Conservation (phyloP, 2,888 invertebrate species). For the Nemapogon koenigi region DNA sequence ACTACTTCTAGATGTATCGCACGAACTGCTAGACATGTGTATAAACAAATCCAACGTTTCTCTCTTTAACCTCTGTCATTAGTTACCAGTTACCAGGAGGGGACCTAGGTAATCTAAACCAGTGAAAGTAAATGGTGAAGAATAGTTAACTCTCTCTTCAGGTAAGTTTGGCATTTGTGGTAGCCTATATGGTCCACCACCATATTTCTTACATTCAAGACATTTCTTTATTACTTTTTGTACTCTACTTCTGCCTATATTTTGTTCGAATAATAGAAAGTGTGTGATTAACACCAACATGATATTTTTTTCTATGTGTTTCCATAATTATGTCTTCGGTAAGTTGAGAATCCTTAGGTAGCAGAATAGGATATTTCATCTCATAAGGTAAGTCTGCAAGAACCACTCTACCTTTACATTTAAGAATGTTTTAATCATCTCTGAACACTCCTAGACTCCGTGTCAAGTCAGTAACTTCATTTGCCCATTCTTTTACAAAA, state of each 20-base stretch:
- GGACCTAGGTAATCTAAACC: constrained; percentile 18
- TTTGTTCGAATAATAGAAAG: too few relatives aligned
- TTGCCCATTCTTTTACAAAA: too few relatives aligned
- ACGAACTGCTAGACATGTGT: constrained; percentile 18
- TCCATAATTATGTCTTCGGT: too few relatives aligned
- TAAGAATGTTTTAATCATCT: too few relatives aligned
- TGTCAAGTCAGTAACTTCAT: too few relatives aligned
- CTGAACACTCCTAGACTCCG: too few relatives aligned
- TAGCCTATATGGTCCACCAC: constrained; percentile 12
- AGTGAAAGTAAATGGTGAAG: constrained; percentile 15
- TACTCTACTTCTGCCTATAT: constrained; percentile 1
- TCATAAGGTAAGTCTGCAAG: too few relatives aligned
- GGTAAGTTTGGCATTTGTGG: constrained; percentile 14
- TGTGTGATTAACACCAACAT: too few relatives aligned
- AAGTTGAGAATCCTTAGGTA: too few relatives aligned
- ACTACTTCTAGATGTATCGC: constrained; percentile 20
- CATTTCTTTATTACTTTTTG: constrained; percentile 12
- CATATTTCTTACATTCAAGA: constrained; percentile 11
- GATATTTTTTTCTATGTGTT: too few relatives aligned
- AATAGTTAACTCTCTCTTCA: constrained; percentile 17
- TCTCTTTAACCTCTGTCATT: constrained; percentile 2
- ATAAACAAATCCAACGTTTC: constrained; percentile 17
- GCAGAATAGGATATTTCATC: too few relatives aligned
- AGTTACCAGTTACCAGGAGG: constrained; percentile 9
- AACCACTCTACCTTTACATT: too few relatives aligned